phyloP scores from a whole-genome alignment of 2,113 vertebrate species.

The Willisornis vidua region DNA sequence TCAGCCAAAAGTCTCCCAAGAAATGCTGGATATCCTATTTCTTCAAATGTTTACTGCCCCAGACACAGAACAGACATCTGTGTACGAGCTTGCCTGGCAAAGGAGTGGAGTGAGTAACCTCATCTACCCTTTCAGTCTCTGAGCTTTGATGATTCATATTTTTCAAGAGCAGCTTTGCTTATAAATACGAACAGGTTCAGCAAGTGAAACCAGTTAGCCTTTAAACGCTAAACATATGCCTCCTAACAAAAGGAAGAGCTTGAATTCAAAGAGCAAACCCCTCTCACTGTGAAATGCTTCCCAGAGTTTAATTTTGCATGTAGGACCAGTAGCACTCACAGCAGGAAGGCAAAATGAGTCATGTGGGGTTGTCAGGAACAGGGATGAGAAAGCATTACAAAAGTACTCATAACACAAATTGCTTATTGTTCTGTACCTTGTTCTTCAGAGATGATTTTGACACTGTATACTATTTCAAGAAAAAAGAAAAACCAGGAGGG shows the following conservation, averaged over 20 bases:
- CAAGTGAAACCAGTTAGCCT: slow-evolving; percentile 40
- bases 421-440: slow-evolving; percentile 18
- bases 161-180: slow-evolving; percentile 38
- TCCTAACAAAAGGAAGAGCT: slow-evolving; percentile 42
- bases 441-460: slow-evolving; percentile 18
- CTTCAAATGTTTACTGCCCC: neutral
- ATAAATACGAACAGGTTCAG: slow-evolving; percentile 52
- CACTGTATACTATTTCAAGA: neutral
- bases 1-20: neutral
- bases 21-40: neutral
- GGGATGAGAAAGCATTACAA: slow-evolving; percentile 34
- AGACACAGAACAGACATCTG: neutral
- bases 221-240: neutral
- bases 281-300: slow-evolving; percentile 20
- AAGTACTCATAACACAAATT: slow-evolving; percentile 1
- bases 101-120: slow-evolving; percentile 21
- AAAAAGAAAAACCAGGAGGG: neutral
- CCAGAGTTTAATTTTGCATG: slow-evolving; percentile 22
- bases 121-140: slow-evolving; percentile 31
- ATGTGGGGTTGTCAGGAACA: slow-evolving; percentile 12
- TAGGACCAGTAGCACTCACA: slow-evolving; percentile 28
- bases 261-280: slow-evolving; percentile 5
- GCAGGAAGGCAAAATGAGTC: slow-evolving; percentile 43
- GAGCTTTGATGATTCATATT: slow-evolving; percentile 49
- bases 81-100: neutral